Evolutionary conservation across 1,140 invertebrate genomes (phyloP).

Genomic region (Aphidius gifuensis): DNA sequence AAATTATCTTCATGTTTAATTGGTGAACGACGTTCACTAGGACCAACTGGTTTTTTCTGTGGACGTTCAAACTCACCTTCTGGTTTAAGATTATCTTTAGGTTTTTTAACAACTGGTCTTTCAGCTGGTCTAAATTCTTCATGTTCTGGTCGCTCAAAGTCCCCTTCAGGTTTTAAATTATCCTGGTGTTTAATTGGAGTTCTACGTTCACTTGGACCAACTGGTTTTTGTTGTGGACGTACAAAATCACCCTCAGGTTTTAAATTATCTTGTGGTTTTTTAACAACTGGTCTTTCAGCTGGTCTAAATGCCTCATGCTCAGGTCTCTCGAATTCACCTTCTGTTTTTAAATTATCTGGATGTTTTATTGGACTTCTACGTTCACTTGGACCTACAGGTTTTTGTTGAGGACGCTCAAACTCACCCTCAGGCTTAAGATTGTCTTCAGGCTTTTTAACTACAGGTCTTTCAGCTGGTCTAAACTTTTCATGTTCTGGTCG

Average conservation of each 20-base stretch:
- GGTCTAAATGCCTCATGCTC: conserved; percentile 25
- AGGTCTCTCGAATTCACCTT: conserved; percentile 40
- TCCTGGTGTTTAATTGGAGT: conserved; percentile 55
- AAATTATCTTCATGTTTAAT: conserved; percentile 55
- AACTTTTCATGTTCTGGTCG: conserved; percentile 39
- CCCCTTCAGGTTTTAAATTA: conserved; percentile 62
- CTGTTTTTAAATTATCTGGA: conserved; percentile 53
- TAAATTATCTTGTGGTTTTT: conserved; percentile 39
- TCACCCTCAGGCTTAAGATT: conserved; percentile 61
- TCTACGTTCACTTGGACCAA: conserved; percentile 56
- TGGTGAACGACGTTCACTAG: conserved; percentile 60
- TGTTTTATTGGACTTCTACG: conserved; percentile 39
- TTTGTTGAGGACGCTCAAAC: conserved; percentile 50
- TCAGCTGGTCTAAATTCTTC: conserved; percentile 55
- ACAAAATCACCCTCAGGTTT: conserved; percentile 47
- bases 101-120: conserved; percentile 50
- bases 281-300: conserved; percentile 35
- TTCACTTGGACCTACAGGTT: conserved; percentile 36
- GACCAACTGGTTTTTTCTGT: conserved; percentile 40
- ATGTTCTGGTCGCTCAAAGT: conserved; percentile 48
- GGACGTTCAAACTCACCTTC: conserved; percentile 55
- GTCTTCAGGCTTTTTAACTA: conserved; percentile 47
- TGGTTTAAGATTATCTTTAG: conserved; percentile 56
- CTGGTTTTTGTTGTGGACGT: conserved; percentile 47
- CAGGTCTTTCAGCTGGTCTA: conserved; percentile 51